These are phyloP conservation scores for Unio delphinus DNA, from an alignment of 2,888 invertebrate genomes.

Conservation along the genomic window DNA sequence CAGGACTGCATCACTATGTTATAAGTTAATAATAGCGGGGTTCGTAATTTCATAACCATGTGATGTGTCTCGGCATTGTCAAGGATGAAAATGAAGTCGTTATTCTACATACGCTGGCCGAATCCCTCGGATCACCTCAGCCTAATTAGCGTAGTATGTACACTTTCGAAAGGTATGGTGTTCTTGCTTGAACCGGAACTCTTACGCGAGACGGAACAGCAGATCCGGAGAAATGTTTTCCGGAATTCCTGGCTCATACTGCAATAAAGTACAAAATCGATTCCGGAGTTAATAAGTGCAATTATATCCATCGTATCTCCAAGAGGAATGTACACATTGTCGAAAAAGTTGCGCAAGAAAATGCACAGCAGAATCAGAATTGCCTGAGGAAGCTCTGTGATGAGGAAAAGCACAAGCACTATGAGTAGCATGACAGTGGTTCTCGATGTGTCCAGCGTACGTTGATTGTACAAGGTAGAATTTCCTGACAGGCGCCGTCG, in stretches of 20 bases:
- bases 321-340: conserved; percentile 75
- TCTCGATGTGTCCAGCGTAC: conserved; percentile 74
- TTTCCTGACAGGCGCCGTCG: conserved; percentile 26
- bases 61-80: no score
- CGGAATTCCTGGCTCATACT: conserved; percentile 95
- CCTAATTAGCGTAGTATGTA: conserved; percentile 4
- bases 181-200: neutral
- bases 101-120: no score
- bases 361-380: conserved; percentile 81
- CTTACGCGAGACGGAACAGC: conserved; percentile 14
- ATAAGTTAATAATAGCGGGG: no score
- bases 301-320: conserved; percentile 90
- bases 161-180: neutral
- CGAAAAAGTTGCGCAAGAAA: conserved; percentile 79
- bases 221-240: conserved; percentile 65
- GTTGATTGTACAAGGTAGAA: conserved; percentile 6
- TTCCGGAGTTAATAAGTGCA: conserved; percentile 90
- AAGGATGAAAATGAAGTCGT: no score
- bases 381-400: conserved; percentile 91
- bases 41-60: no score
- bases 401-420: conserved; percentile 86
- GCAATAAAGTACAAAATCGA: conserved; percentile 94
- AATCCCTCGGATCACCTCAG: neutral
- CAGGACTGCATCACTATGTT: no score
- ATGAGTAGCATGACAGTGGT: conserved; percentile 91